A percentile compares a stretch with the other conserved stretches of the same genome.
phyloP scores from a whole-genome alignment of 2,888 invertebrate genomes.

The Cheilosia variabilis region DNA sequence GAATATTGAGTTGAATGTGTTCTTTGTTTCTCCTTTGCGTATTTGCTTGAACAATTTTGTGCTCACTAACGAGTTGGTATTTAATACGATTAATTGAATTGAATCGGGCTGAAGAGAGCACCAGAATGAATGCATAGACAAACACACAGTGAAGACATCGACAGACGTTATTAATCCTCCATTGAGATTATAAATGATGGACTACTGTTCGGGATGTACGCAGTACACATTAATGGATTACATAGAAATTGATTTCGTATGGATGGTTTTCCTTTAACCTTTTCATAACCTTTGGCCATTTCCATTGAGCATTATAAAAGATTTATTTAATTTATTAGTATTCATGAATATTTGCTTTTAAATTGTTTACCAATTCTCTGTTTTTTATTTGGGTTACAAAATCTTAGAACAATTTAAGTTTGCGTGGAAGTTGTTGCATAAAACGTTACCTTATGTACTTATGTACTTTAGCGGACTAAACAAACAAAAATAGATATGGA shows the following conservation, averaged over 20 bases:
- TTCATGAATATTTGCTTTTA: not conserved
- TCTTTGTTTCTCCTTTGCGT: slow-evolving; percentile 24
- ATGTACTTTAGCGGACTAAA: too few relatives aligned
- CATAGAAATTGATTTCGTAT: not conserved
- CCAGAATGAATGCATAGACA: slow-evolving; percentile 25
- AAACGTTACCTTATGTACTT: too few relatives aligned
- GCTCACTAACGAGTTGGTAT: slow-evolving; percentile 52
- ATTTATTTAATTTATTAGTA: not conserved
- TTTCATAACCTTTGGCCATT: not conserved
- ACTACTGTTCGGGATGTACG: not conserved
- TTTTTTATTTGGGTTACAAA: too few relatives aligned
- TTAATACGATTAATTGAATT: slow-evolving; percentile 58
- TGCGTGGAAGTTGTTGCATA: too few relatives aligned
- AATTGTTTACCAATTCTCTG: not conserved
- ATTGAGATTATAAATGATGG: slow-evolving; percentile 32
- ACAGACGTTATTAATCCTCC: slow-evolving; percentile 49
- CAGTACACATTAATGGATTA: not conserved
- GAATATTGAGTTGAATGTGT: slow-evolving; percentile 53
- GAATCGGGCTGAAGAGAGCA: slow-evolving; percentile 21
- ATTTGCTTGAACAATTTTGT: slow-evolving; percentile 46
- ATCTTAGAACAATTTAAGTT: too few relatives aligned
- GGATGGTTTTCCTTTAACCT: not conserved
- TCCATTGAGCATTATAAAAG: too few relatives aligned
- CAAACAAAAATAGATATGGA: too few relatives aligned
- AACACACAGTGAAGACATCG: not conserved